These are phyloP conservation scores for Probaryconus sp. DNA, from an alignment of 1,140 invertebrate species.

Conservation along the genomic window DNA sequence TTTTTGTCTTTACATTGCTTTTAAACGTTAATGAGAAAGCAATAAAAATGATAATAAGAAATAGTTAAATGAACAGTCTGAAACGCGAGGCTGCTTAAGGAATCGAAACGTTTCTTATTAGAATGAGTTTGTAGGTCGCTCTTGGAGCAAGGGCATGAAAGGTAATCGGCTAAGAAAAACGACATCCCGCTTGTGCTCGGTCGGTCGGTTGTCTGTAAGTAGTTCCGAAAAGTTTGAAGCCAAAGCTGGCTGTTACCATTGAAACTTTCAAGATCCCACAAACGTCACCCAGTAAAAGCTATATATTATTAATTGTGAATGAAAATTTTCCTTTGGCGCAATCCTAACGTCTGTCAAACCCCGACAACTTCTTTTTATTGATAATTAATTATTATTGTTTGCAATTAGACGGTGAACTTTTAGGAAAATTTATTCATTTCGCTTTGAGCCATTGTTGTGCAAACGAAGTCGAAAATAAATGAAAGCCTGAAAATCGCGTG, in stretches of 20 bases:
- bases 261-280: conserved; percentile 17
- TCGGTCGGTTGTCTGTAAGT: conserved; percentile 16
- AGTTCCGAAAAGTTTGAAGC: conserved; percentile 26
- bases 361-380: background rate
- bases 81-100: conserved; percentile 18
- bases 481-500: no score
- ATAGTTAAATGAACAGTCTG: conserved; percentile 7
- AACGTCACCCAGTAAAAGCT: background rate
- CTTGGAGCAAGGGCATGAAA: conserved; percentile 26
- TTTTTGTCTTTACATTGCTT: no score
- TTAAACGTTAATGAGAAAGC: conserved; percentile 1
- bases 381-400: background rate
- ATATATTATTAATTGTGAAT: conserved; percentile 7
- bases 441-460: no score
- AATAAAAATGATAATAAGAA: conserved; percentile 6
- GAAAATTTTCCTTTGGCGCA: background rate
- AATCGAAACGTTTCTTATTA: conserved; percentile 34
- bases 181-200: conserved; percentile 22
- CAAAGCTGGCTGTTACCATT: conserved; percentile 10
- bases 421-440: no score
- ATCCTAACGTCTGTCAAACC: background rate
- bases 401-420: no score
- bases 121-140: conserved; percentile 26
- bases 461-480: no score
- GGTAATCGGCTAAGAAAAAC: conserved; percentile 42